phyloP scores from a whole-genome alignment of 2,113 vertebrate species.

The Pleuronectes platessa region DNA sequence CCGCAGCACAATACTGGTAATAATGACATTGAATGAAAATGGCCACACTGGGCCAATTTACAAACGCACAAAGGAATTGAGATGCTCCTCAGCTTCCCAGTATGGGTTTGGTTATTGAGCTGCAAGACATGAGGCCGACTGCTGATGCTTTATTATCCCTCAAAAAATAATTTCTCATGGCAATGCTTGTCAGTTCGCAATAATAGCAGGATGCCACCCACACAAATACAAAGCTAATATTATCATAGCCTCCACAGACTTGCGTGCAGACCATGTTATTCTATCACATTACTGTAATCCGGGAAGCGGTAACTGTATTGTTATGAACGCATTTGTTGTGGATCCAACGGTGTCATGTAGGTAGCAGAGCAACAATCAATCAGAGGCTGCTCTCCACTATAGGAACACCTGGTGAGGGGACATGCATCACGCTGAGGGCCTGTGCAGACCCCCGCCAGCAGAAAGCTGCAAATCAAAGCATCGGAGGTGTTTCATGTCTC shows the following conservation, averaged over 20 bases:
- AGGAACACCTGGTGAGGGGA: conserved; percentile 74
- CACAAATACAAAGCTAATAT: conserved; percentile 51
- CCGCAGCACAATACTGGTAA: conserved; percentile 60
- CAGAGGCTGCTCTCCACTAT: conserved; percentile 38
- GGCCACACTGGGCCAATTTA: conserved; percentile 58
- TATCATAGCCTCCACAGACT: conserved; percentile 42
- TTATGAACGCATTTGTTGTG: conserved; percentile 51
- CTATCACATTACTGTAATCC: conserved; percentile 17
- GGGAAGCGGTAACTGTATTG: conserved; percentile 24
- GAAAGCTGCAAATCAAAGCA: conserved; percentile 72
- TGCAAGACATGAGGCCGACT: conserved; percentile 57
- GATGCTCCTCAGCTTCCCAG: conserved; percentile 63
- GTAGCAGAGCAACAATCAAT: conserved; percentile 63
- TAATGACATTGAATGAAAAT: conserved; percentile 62
- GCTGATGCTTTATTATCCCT: conserved; percentile 68
- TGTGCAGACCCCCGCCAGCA: conserved; percentile 59
- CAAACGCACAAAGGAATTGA: conserved; percentile 57
- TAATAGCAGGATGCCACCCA: conserved; percentile 40
- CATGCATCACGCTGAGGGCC: conserved; percentile 71
- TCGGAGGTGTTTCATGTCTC: conserved; percentile 71
- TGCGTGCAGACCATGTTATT: conserved; percentile 29
- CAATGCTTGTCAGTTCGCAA: conserved; percentile 59
- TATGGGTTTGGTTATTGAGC: conserved; percentile 66
- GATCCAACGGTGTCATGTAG: conserved; percentile 43
- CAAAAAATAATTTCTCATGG: conserved; percentile 57